Base-by-base conservation (phyloP, 2,113 vertebrate genomes). In the Sigmodon hispidus region DNA sequence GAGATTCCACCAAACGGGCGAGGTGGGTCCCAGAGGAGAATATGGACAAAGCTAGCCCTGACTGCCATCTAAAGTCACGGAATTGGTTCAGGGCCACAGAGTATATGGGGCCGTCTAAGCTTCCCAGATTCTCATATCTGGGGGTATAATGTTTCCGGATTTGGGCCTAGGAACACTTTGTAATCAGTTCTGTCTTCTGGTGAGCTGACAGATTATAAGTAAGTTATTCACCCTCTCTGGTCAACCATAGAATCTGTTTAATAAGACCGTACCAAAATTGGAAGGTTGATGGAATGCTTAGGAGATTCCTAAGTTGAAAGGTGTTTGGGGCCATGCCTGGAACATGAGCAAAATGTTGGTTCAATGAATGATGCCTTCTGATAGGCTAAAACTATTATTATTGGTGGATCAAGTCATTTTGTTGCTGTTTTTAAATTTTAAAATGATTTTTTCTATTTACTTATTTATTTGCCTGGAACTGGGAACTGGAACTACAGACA, bases 11-110 rank as follows among this genome's bases (percentile, higher is more conserved):
- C 10, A 69, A 5, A 79, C 85, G 3, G 3, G 55, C 5, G 80
- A 84, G 72, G 40, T 40, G 45, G 85, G 8, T 2, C 43, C 0
- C 0, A 43, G 48, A 59, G 3, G 31, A 84, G 31, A 52, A 67
- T 29, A 6, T 1, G 57, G 83, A 31, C 34, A 21, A 26, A 48
- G 31, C 7, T 29, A 16, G 13, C 7, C 0, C 2, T 7, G 77
- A 3, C 70, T 17, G 50, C 50, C 40, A 43, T 3, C 7, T 5
- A 12, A 63, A 31, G 63, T 34, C n/a, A 7, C 3, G 1, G 81
- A 48, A 36, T 52, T 50, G 12, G 48, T 9, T 87, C 48, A 72
- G 48, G 65, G 50, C 24, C 22, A 19, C 85, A 2, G 9, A 15
- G 65, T 55, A 2, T 29, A 5, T 8, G 21, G 2, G 45, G 34